Conservation (phyloP, 2,797 vertebrate genomes). For the Phaenicophaeus curvirostris region DNA sequence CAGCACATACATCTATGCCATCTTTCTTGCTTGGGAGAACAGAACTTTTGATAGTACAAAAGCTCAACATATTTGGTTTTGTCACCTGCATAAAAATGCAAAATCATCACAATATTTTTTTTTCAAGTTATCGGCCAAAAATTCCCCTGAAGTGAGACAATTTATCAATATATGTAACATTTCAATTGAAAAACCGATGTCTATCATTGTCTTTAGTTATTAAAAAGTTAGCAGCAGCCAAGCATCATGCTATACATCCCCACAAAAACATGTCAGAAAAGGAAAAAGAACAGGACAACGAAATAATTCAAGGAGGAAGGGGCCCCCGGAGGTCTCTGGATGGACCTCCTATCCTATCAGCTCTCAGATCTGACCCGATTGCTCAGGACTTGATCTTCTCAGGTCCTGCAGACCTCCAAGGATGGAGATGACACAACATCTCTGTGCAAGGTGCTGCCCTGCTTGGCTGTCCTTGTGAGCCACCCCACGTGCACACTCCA, state of each 20-base stretch:
- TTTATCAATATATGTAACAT: not conserved
- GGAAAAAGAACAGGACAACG: not conserved
- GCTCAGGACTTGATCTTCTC: not conserved
- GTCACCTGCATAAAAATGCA: not conserved
- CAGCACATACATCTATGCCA: not conserved
- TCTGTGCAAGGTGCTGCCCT: too few species aligned
- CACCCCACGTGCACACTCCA: too few species aligned
- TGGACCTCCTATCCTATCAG: not conserved
- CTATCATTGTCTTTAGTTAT: not conserved
- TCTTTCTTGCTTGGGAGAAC: not conserved
- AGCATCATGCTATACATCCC: rapidly evolving
- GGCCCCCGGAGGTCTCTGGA: not conserved
- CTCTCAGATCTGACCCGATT: too few species aligned
- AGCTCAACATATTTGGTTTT: not conserved
- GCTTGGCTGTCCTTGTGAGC: too few species aligned
- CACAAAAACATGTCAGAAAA: not conserved
- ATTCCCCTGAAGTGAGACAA: not conserved
- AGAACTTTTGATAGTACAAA: not conserved
- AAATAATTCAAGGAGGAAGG: not conserved
- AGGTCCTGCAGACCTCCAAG: not conserved
- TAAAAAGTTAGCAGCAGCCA: not conserved
- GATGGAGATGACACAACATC: not conserved
- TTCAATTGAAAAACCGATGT: not conserved
- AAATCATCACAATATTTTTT: not conserved
- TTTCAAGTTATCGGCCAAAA: not conserved